Base-by-base conservation (phyloP, 2,888 invertebrate genomes). In the Metopia argyrocephala region DNA sequence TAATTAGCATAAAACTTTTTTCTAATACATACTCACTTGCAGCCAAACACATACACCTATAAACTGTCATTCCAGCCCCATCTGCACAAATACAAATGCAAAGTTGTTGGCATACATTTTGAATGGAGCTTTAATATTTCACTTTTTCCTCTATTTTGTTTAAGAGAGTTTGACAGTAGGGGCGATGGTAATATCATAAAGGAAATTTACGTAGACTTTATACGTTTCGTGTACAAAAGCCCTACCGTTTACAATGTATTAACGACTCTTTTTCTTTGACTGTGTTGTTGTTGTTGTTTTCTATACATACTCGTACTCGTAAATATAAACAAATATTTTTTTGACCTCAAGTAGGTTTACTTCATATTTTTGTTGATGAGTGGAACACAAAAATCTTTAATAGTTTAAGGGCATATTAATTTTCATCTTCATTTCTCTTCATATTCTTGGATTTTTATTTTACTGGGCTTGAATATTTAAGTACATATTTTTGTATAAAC, bases 1-100 rank as follows among this genome's bases (percentile, higher is more conserved):
- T 76, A 76, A 76, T 76, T 69, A 69, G 46, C 68, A 56, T 62
- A 56, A 46, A 76, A 46, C 46, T 62, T 69, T 69, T 21, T 50
- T 74, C 59, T 5, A 65, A 31, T 28, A 65, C 50, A 50, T 31
- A 3, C 7, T 4, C 6, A 7, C 27, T 25, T 18, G 25, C n/a
- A 25, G 3, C 23, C 4, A 45, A 45, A 31, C 23, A 62, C 56
- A 62, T 50, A 61, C 45, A 15, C n/a, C 27, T 50, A 64, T 20
- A 18, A 3, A 9, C 56, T 20, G 0, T 12, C 12, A 48, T 38
- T 15, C 38, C 15, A 9, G 18, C 15, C n/a, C 48, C 12, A 48
- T 20, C 23, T n/a, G n/a, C n/a, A 45, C 21, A 50, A 31, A 15
- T 31, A 21, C 21, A 20, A 6, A 28, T n/a, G 62, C 62, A 56